phyloP scores from a whole-genome alignment of 1,140 invertebrate species.

The Eumeta japonica region DNA sequence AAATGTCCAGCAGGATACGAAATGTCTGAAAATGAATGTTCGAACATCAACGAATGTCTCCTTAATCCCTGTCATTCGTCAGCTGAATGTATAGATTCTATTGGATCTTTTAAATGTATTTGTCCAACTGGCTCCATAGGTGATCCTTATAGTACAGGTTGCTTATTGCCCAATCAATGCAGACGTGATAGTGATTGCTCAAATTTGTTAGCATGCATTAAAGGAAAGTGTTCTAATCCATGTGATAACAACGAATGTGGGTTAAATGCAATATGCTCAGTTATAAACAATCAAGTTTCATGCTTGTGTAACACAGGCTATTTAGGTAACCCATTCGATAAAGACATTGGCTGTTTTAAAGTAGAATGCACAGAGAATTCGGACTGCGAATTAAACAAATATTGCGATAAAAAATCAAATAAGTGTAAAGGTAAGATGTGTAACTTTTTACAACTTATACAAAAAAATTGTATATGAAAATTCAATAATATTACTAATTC shows the following conservation, averaged over 20 bases:
- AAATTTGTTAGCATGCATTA: constrained; percentile 69
- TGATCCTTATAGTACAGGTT: constrained; percentile 74
- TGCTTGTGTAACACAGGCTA: constrained; percentile 77
- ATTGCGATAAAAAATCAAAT: constrained; percentile 71
- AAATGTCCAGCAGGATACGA: constrained; percentile 73
- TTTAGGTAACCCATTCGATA: constrained; percentile 75
- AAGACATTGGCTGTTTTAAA: constrained; percentile 73
- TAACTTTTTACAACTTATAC: constrained; percentile 2
- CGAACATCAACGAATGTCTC: constrained; percentile 78
- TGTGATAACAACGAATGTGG: constrained; percentile 70
- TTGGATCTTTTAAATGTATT: constrained; percentile 76
- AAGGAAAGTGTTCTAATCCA: constrained; percentile 74
- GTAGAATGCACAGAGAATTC: constrained; percentile 77
- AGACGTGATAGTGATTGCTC: constrained; percentile 67
- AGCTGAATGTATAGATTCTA: constrained; percentile 75
- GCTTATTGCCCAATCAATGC: constrained; percentile 71
- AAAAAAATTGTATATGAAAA: not conserved
- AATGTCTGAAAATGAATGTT: constrained; percentile 66
- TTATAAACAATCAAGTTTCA: constrained; percentile 66
- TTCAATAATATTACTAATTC: constrained; percentile 2
- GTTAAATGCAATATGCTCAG: constrained; percentile 69
- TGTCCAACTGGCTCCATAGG: constrained; percentile 77
- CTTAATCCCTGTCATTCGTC: constrained; percentile 76
- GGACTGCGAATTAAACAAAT: constrained; percentile 73
- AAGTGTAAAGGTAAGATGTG: constrained; percentile 68